Conservation (phyloP, 2,113 vertebrate genomes). For the Chrysochloris asiatica region DNA sequence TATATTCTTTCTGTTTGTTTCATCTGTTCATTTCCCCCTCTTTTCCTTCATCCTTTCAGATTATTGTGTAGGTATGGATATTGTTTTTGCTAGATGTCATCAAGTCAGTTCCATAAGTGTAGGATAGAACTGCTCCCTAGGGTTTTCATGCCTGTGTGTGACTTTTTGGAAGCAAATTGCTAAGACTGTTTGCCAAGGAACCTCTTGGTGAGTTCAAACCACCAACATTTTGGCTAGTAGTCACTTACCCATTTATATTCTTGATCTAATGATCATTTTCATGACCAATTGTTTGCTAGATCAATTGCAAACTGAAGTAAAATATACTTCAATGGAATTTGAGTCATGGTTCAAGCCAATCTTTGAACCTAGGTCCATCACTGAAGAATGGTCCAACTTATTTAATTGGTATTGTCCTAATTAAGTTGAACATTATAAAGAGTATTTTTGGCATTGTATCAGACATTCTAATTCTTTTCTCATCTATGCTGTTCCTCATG, state of each 20-base stretch:
- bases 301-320: too few species aligned
- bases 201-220: background rate
- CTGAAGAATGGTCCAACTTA: background rate
- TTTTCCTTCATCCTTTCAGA: background rate
- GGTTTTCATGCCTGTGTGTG: background rate
- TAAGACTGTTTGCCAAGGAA: background rate
- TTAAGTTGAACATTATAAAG: background rate
- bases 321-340: background rate
- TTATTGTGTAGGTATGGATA: background rate
- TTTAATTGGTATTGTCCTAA: background rate
- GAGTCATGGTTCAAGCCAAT: background rate
- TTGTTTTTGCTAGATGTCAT: background rate
- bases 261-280: background rate
- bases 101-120: background rate
- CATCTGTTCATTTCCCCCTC: background rate
- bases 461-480: too few species aligned
- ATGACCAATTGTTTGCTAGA: fast-evolving
- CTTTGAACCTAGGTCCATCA: background rate
- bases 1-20: background rate
- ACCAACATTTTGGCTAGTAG: background rate
- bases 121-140: too few species aligned
- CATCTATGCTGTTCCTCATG: too few species aligned
- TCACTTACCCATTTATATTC: background rate
- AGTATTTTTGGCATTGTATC: too few species aligned
- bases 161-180: background rate